These are phyloP conservation scores for Erythrocercus mccallii DNA, from an alignment of 2,113 vertebrate genomes.

Conservation along the genomic window DNA sequence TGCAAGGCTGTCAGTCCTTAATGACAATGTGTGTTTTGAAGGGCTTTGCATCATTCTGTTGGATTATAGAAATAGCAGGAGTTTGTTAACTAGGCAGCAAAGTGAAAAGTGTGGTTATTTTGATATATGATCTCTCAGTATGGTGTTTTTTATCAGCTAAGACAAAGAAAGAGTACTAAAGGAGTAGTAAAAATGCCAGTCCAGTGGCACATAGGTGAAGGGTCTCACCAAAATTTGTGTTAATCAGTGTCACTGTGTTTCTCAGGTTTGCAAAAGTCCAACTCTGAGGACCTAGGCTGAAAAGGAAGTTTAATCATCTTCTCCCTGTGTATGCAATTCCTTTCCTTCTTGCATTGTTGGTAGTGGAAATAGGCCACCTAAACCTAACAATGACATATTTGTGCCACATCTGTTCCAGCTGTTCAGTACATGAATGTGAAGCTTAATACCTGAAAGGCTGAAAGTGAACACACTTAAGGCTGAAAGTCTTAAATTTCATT, in stretches of 20 bases:
- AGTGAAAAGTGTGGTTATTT: not conserved
- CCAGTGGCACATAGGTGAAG: not conserved
- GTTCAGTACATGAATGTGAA: not conserved
- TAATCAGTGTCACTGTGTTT: not conserved
- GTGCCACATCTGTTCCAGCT: not conserved
- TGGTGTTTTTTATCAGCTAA: not conserved
- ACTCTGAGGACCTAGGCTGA: not conserved
- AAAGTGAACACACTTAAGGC: no score
- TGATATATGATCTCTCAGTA: not conserved
- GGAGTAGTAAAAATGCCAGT: not conserved
- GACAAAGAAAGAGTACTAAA: not conserved
- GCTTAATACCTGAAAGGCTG: not conserved
- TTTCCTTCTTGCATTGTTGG: not conserved
- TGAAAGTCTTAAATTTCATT: not conserved
- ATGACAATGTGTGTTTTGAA: not conserved
- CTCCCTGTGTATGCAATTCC: not conserved
- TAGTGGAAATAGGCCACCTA: not conserved
- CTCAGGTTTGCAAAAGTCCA: not conserved
- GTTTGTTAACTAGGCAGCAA: not conserved
- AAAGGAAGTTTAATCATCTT: not conserved
- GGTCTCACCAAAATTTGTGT: not conserved
- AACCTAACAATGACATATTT: not conserved
- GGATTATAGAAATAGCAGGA: not conserved
- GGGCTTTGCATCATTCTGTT: not conserved
- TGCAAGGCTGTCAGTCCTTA: not conserved